Evolutionary conservation across 1,140 invertebrate genomes (phyloP).

Genomic region (Apolygus lucorum): DNA sequence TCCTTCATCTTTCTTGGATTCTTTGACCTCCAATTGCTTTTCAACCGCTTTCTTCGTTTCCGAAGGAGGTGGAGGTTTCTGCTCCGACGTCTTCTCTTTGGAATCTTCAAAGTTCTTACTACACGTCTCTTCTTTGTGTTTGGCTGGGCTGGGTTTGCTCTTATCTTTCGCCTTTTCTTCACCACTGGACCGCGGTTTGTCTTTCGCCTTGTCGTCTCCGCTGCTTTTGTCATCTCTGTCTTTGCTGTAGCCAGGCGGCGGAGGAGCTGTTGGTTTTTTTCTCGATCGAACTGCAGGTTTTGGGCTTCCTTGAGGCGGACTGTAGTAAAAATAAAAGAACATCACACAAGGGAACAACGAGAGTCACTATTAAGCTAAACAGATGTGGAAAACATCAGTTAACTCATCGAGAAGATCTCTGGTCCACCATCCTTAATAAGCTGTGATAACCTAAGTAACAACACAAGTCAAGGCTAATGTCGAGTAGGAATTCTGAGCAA

Average conservation of each 20-base stretch:
- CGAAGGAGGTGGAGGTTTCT: background rate
- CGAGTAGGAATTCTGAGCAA: too few relatives aligned
- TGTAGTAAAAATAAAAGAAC: constrained; percentile 38
- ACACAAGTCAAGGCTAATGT: too few relatives aligned
- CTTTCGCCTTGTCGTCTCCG: constrained; percentile 11
- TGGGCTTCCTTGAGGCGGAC: constrained; percentile 57
- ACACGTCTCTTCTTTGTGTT: background rate
- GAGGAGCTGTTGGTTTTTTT: constrained; percentile 61
- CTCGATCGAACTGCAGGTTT: constrained; percentile 56
- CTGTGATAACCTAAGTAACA: too few relatives aligned
- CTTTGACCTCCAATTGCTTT: background rate
- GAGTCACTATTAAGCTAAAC: too few relatives aligned
- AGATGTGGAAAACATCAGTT: too few relatives aligned
- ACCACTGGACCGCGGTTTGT: background rate
- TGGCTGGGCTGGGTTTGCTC: background rate
- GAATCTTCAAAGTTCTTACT: background rate
- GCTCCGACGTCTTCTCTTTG: constrained; percentile 10
- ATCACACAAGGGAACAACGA: too few relatives aligned
- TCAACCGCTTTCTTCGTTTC: background rate
- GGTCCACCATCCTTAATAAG: too few relatives aligned
- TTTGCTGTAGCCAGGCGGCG: constrained; percentile 47
- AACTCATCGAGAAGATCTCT: too few relatives aligned
- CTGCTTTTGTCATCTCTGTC: constrained; percentile 11
- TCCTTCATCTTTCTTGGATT: background rate
- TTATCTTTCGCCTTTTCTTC: background rate